Evolutionary conservation across 2,888 invertebrate genomes (phyloP).

Genomic region (Cheilosia soror): DNA sequence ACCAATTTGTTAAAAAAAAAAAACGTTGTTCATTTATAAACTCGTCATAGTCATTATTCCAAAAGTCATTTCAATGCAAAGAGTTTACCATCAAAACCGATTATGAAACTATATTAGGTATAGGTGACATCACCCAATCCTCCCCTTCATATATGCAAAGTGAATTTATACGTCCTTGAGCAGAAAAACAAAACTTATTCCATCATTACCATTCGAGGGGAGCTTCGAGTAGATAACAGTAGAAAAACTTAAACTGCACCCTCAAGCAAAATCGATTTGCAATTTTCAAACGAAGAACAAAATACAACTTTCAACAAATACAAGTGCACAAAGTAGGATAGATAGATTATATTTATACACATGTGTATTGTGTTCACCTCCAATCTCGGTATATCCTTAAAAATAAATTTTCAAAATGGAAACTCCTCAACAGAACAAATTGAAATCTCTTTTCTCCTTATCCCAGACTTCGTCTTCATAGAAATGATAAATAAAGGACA

Average conservation of each 20-base stretch:
- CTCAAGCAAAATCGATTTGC: conserved; percentile 54
- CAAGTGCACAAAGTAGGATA: conserved; percentile 8
- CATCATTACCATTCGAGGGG: conserved; percentile 37
- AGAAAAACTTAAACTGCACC: conserved; percentile 38
- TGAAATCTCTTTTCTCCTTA: conserved; percentile 36
- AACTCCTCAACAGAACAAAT: conserved; percentile 25
- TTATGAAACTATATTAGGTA: neutral
- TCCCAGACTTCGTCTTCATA: neutral
- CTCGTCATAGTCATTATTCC: conserved; percentile 13
- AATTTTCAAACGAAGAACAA: conserved; percentile 32
- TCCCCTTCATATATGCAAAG: conserved; percentile 2
- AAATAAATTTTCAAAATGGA: conserved; percentile 21
- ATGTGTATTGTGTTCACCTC: neutral
- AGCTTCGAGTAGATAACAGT: conserved; percentile 7
- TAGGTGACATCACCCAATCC: neutral
- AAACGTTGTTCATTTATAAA: conserved; percentile 9
- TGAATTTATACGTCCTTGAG: neutral
- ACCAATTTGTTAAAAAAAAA: neutral
- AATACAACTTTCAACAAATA: conserved; percentile 14
- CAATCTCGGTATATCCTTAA: neutral
- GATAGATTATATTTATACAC: no score
- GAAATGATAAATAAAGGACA: neutral
- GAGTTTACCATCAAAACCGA: neutral
- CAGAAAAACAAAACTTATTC: conserved; percentile 30
- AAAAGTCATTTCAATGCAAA: conserved; percentile 15